Evolutionary conservation across 2,797 vertebrate genomes (phyloP).

Genomic region (Hippocampus kuda): DNA sequence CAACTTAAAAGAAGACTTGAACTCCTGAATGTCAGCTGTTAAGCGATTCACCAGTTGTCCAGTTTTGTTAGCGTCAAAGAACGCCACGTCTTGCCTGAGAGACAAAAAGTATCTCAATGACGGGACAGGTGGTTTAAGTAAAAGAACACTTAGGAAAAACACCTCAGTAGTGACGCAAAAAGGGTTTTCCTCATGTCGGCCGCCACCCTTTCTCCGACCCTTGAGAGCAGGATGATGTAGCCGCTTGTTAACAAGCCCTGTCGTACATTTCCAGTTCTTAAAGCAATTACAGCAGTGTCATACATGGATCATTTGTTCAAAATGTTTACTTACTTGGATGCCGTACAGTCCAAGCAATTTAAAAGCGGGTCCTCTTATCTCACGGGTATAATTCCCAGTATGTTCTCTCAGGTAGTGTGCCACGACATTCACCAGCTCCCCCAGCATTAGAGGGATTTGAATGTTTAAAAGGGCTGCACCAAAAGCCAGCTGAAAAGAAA

Average conservation of each 20-base stretch:
- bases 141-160: neutral
- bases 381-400: constrained; percentile 67
- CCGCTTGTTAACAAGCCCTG: constrained; percentile 85
- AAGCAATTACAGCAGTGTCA: neutral
- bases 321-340: constrained; percentile 67
- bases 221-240: constrained; percentile 86
- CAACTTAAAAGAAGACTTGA: constrained; percentile 94
- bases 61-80: constrained; percentile 86
- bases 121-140: neutral
- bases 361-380: constrained; percentile 67
- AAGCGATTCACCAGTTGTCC: constrained; percentile 87
- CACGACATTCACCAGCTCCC: constrained; percentile 86
- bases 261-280: neutral
- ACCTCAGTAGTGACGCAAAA: constrained; percentile 79
- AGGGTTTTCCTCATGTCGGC: constrained; percentile 83
- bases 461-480: constrained; percentile 83
- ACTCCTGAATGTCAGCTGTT: constrained; percentile 91
- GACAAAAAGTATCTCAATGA: constrained; percentile 7
- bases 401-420: constrained; percentile 70
- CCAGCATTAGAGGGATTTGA: constrained; percentile 83
- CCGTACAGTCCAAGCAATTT: constrained; percentile 75
- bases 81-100: constrained; percentile 85
- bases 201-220: constrained; percentile 81
- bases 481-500: constrained; percentile 75
- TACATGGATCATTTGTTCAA: neutral